Evolutionary conservation across 2,113 vertebrate species (phyloP), one percentile per base, ranked within the genome.

Genomic region (Oncorhynchus nerka): DNA sequence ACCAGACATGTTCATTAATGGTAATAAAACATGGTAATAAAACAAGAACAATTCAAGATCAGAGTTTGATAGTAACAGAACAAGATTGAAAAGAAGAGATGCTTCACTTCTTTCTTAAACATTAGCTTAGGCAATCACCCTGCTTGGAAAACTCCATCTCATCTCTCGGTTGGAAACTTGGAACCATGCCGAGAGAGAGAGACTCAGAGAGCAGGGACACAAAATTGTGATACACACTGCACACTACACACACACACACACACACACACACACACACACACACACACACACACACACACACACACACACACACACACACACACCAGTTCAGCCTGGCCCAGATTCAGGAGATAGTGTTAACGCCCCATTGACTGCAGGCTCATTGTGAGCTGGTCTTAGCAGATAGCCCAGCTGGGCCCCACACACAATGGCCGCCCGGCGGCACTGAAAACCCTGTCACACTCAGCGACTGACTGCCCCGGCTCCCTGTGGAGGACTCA

Each of bases 351-450:
- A 83, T 26, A 87, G 16, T 79, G 16, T 90, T 91, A 89, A 88
- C 90, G 86, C 87, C 83, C 92, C 92, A 93, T 92, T 93, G 90
- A 88, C 87, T 86, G 83, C 81, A 28, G 84, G 83, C 88, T 92
- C 88, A 91, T 90, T 89, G 90, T 83, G 90, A 88, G 85, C 90
- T 86, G 88, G 90, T 93, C 86, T 89, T 85, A 89, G 86, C 88
- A 89, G 90, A 90, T 87, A 87, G 89, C 83, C 91, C 91, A 92
- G 90, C 90, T 91, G 90, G 90, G 87, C 87, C 85, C 89, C 90
- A 87, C 88, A 88, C 89, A 86, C 82, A 86, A 90, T 84, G 90
- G 88, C 86, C 87, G 34, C 79, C 73, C 24, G 86, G 86, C 90
- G 78, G 83, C 83, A 81, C 83, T 80, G 81, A 86, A 80, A 89